Conservation (phyloP, 2,888 invertebrate genomes). For the Ametastegia equiseti region DNA sequence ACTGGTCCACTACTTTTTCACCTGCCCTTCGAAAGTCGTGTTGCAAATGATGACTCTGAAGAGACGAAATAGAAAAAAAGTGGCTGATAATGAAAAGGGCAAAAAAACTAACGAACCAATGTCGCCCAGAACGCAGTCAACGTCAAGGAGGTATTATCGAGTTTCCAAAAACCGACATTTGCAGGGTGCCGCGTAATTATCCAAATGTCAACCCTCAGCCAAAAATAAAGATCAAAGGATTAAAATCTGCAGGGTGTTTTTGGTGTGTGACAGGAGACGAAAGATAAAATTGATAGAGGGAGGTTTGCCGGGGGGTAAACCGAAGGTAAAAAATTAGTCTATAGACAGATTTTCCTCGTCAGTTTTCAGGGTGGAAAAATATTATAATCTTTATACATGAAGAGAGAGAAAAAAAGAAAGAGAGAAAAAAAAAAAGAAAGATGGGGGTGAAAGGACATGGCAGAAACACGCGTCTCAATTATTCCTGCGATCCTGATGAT, state of each 20-base stretch:
- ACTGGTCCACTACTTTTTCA: too few relatives aligned
- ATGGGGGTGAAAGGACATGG: neutral
- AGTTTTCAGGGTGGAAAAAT: neutral
- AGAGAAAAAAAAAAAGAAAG: too few relatives aligned
- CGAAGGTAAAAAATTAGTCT: neutral
- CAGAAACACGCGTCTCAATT: conserved; percentile 29
- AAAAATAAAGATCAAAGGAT: conserved; percentile 64
- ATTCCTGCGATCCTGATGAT: neutral
- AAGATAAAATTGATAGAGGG: conserved; percentile 25
- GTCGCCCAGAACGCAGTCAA: neutral
- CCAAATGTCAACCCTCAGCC: conserved; percentile 60
- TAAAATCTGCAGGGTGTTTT: conserved; percentile 53
- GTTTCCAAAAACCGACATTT: conserved; percentile 48
- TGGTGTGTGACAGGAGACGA: conserved; percentile 19
- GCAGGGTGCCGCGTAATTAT: conserved; percentile 59
- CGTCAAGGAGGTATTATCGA: conserved; percentile 53
- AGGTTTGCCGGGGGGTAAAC: neutral
- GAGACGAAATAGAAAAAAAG: too few relatives aligned
- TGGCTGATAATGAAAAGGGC: too few relatives aligned
- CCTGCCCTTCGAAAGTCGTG: too few relatives aligned
- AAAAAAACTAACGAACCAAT: too few relatives aligned
- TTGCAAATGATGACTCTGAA: too few relatives aligned
- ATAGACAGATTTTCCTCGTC: neutral
- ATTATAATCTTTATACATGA: too few relatives aligned
- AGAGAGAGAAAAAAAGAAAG: too few relatives aligned